Evolutionary conservation across 2,888 invertebrate genomes (phyloP).

Genomic region (Sphaerophoria rueppellii): DNA sequence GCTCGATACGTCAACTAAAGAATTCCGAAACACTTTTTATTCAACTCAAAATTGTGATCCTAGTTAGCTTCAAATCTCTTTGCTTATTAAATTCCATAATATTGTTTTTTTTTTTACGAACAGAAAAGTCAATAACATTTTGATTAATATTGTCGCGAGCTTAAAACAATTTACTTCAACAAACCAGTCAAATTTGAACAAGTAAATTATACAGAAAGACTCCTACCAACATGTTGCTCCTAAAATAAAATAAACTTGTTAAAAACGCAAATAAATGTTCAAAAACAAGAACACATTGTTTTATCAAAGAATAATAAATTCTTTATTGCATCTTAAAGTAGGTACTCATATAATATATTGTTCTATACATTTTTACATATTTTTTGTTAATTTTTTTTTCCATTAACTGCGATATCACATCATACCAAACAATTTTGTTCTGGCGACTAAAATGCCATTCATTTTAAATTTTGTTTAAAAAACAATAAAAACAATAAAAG

Average conservation of each 20-base stretch:
- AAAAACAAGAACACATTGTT: constrained; percentile 19
- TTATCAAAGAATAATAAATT: constrained; percentile 81
- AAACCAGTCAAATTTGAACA: constrained; percentile 7
- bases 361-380: constrained; percentile 76
- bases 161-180: neutral
- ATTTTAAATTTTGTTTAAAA: neutral
- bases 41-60: too few species aligned
- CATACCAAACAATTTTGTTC: constrained; percentile 77
- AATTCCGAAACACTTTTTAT: too few species aligned
- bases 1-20: too few species aligned
- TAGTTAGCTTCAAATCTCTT: too few species aligned
- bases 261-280: constrained; percentile 16
- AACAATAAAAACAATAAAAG: constrained; percentile 20
- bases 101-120: neutral
- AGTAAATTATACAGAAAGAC: neutral
- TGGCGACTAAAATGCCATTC: constrained; percentile 54
- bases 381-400: constrained; percentile 75
- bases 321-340: constrained; percentile 79
- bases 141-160: neutral
- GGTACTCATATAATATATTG: constrained; percentile 76
- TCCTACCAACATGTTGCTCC: neutral
- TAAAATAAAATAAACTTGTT: constrained; percentile 1
- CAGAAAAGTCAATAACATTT: neutral
- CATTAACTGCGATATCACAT: constrained; percentile 79
- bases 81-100: neutral